phyloP scores from a whole-genome alignment of 2,888 invertebrate genomes.

The Cryptocephalus primarius region DNA sequence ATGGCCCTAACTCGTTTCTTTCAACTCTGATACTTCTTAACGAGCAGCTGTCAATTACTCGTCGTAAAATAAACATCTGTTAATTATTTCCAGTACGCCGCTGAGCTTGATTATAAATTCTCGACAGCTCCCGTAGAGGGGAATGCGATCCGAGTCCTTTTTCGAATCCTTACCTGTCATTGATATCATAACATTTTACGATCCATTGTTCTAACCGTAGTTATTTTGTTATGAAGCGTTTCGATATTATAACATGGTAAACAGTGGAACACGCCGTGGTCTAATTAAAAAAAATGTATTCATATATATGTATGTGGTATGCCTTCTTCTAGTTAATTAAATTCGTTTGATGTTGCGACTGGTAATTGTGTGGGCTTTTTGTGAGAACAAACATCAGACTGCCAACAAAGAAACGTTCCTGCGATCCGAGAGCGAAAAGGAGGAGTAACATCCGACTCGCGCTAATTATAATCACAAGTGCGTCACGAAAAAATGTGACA shows the following conservation, averaged over 20 bases:
- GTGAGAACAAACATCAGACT: no score
- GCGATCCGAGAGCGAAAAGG: no score
- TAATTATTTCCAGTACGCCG: conserved; percentile 1
- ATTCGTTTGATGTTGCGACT: conserved; percentile 15
- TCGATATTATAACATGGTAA: conserved; percentile 25
- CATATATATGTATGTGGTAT: conserved; percentile 16
- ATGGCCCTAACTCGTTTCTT: no score
- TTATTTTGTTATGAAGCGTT: conserved; percentile 24
- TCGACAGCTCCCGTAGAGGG: conserved; percentile 23
- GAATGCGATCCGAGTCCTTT: conserved; percentile 28
- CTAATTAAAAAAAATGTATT: conserved; percentile 18
- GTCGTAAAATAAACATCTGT: no score
- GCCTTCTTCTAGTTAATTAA: conserved; percentile 15
- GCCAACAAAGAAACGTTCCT: no score
- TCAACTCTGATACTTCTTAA: no score
- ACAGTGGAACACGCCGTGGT: conserved; percentile 15
- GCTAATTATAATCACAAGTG: no score
- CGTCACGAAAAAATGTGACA: no score
- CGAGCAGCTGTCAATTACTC: no score
- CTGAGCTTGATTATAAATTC: conserved; percentile 28
- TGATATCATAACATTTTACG: conserved; percentile 35
- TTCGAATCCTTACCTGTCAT: conserved; percentile 24
- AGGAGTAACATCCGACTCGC: no score
- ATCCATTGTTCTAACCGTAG: conserved; percentile 28
- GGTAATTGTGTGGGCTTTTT: conserved; percentile 2